phyloP scores from a whole-genome alignment of 92 coral and sea anemone genomes.

The Epizoanthus ramosus region DNA sequence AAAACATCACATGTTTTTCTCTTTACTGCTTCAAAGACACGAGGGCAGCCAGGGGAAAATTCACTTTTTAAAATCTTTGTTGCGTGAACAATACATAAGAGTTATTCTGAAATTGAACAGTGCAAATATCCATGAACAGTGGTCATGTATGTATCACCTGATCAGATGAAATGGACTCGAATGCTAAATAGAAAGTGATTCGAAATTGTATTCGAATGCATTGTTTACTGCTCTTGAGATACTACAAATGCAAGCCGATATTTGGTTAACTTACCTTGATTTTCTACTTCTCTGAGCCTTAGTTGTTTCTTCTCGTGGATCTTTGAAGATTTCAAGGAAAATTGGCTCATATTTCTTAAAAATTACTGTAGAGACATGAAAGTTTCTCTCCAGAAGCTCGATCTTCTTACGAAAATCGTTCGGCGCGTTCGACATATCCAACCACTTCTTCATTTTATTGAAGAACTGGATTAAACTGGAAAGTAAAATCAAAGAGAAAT shows the following conservation, averaged over 20 bases:
- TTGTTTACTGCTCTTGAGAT: slow-evolving; percentile 48
- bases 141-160: slow-evolving; percentile 25
- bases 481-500: slow-evolving; percentile 43
- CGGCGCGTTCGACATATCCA: slow-evolving; percentile 93
- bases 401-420: slow-evolving; percentile 92
- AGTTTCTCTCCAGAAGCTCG: slow-evolving; percentile 91
- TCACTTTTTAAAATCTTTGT: neutral
- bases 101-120: neutral
- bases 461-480: slow-evolving; percentile 93
- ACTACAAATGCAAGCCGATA: slow-evolving; percentile 34
- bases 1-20: slow-evolving; percentile 55
- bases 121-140: neutral
- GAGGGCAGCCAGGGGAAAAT: neutral
- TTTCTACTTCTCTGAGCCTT: slow-evolving; percentile 89
- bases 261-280: slow-evolving; percentile 74
- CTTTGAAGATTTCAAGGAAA: slow-evolving; percentile 85
- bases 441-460: slow-evolving; percentile 98
- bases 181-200: slow-evolving; percentile 32
- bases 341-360: slow-evolving; percentile 95
- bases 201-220: slow-evolving; percentile 37
- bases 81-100: neutral
- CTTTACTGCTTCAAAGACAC: neutral
- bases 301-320: slow-evolving; percentile 75
- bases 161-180: slow-evolving; percentile 19
- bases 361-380: slow-evolving; percentile 95